A percentile compares a stretch with the other conserved stretches of the same genome.
These are phyloP conservation scores for Drosophila grimshawi DNA, from an alignment of 1,140 invertebrate genomes.

Conservation along the genomic window DNA sequence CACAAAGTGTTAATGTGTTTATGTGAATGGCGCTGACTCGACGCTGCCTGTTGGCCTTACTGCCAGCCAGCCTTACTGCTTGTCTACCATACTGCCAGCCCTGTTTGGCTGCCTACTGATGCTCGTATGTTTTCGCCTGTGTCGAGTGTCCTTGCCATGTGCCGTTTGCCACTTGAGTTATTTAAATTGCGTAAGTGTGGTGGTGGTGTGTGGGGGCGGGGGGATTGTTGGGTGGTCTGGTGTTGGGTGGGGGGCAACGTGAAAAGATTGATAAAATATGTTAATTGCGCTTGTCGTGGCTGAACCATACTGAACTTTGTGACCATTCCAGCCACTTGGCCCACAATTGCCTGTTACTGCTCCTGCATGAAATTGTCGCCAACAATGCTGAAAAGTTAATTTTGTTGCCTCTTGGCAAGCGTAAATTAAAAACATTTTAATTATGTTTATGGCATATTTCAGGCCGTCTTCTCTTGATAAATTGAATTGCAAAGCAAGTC, in stretches of 20 bases:
- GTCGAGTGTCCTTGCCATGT: conserved; percentile 71
- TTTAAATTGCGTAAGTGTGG: conserved; percentile 79
- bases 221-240: too few species aligned
- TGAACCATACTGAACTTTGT: background rate
- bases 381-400: conserved; percentile 82
- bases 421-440: conserved; percentile 75
- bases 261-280: conserved; percentile 82
- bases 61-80: conserved; percentile 3
- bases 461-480: conserved; percentile 14
- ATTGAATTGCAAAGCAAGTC: conserved; percentile 5
- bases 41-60: conserved; percentile 2
- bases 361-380: conserved; percentile 72
- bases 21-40: conserved; percentile 61
- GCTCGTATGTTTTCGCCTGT: conserved; percentile 49
- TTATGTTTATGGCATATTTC: conserved; percentile 72
- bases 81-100: background rate
- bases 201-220: background rate
- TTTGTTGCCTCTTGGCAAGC: conserved; percentile 59
- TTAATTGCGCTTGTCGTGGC: conserved; percentile 72
- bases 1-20: conserved; percentile 81
- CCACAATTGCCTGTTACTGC: conserved; percentile 8
- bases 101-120: conserved; percentile 14
- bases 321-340: background rate
- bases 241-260: conserved; percentile 31
- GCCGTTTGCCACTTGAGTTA: conserved; percentile 78